Conservation (phyloP, 2,888 invertebrate species). For the Meteorus colon region DNA sequence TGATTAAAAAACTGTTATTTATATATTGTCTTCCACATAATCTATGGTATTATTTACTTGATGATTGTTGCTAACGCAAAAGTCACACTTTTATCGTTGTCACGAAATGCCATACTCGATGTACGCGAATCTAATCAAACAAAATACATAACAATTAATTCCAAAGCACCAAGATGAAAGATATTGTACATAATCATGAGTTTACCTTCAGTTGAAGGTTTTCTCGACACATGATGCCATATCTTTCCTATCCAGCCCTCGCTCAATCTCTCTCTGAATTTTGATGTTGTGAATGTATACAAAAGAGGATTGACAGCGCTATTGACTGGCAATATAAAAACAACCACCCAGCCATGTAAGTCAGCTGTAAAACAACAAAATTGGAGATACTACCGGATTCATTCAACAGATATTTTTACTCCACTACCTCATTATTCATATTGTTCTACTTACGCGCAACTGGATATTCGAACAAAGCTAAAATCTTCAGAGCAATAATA, state of each 20-base stretch:
- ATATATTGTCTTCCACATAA: background rate
- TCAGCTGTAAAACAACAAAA: constrained; percentile 73
- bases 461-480: constrained; percentile 74
- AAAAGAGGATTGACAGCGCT: constrained; percentile 80
- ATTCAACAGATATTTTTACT: background rate
- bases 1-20: background rate
- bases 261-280: constrained; percentile 76
- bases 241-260: constrained; percentile 63
- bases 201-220: constrained; percentile 57
- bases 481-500: constrained; percentile 79
- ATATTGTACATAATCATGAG: background rate
- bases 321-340: constrained; percentile 81
- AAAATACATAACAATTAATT: constrained; percentile 16
- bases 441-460: constrained; percentile 71
- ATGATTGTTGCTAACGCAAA: constrained; percentile 40
- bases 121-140: constrained; percentile 54
- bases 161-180: background rate
- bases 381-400: background rate
- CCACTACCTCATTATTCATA: background rate
- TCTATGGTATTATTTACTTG: constrained; percentile 4
- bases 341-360: constrained; percentile 79
- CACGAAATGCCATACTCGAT: constrained; percentile 42
- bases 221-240: constrained; percentile 56
- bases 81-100: constrained; percentile 49
- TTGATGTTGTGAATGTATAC: constrained; percentile 81